phyloP scores from a whole-genome alignment of 2,113 vertebrate species.

The Tenebrosternarchus preto region DNA sequence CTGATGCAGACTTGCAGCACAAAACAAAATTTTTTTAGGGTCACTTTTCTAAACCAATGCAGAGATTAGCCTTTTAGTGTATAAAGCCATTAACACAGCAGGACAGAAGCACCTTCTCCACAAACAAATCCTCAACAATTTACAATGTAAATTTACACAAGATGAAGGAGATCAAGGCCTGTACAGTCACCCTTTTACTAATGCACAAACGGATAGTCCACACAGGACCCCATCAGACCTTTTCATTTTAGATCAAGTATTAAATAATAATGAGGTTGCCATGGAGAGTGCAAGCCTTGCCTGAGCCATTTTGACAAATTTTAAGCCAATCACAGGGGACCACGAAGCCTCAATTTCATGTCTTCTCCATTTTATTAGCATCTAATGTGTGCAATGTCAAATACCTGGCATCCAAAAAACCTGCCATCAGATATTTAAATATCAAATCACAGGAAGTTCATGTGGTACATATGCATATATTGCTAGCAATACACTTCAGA shows the following conservation, averaged over 20 bases:
- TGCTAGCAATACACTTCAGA: slow-evolving; percentile 15
- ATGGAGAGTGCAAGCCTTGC: slow-evolving; percentile 16
- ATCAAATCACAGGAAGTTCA: not conserved
- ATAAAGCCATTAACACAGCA: slow-evolving; percentile 20
- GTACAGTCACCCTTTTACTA: slow-evolving; percentile 34
- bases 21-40: not conserved
- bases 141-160: no score
- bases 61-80: slow-evolving; percentile 23
- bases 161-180: slow-evolving; percentile 42
- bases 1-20: not conserved
- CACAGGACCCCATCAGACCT: slow-evolving; percentile 44
- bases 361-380: not conserved
- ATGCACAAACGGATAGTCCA: slow-evolving; percentile 41
- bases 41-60: not conserved
- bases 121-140: slow-evolving; percentile 38
- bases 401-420: not conserved
- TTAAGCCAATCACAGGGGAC: slow-evolving; percentile 28
- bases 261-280: slow-evolving; percentile 52
- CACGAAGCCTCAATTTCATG: not conserved
- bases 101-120: slow-evolving; percentile 13
- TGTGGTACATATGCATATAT: not conserved
- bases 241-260: slow-evolving; percentile 54
- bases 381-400: not conserved
- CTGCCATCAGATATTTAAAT: not conserved
- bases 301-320: slow-evolving; percentile 1